Conservation (phyloP, 2,888 invertebrate genomes). For the Acleris emargana region DNA sequence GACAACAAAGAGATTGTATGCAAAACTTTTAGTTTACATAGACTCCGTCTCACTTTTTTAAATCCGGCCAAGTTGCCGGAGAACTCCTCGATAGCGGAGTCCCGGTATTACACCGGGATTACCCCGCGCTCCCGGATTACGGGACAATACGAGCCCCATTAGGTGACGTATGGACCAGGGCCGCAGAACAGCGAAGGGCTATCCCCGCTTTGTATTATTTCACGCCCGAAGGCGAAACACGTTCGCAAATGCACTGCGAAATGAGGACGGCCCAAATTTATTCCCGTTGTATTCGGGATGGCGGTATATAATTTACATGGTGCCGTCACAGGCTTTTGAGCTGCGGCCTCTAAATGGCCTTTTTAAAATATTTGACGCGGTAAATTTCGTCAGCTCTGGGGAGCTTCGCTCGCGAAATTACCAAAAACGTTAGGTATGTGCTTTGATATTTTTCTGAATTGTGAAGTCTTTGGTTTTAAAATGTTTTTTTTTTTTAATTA, state of each 20-base stretch:
- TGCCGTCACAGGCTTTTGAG: conserved; percentile 35
- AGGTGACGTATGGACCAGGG: conserved; percentile 33
- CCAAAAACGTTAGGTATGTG: conserved; percentile 7
- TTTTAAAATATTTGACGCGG: conserved; percentile 36
- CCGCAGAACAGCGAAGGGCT: conserved; percentile 18
- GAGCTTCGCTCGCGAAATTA: conserved; percentile 12
- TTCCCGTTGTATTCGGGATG: conserved; percentile 23
- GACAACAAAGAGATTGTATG: background rate
- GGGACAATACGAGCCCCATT: conserved; percentile 56
- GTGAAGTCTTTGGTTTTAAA: background rate
- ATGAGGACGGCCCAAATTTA: conserved; percentile 34
- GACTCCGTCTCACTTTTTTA: conserved; percentile 1
- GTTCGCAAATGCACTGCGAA: conserved; percentile 37
- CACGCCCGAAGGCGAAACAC: conserved; percentile 29
- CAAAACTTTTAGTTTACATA: background rate
- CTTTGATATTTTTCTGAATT: conserved; percentile 10
- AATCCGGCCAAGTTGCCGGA: background rate
- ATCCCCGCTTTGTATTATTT: conserved; percentile 30
- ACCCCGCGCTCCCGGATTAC: conserved; percentile 41
- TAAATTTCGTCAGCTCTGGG: conserved; percentile 22
- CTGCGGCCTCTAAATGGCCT: conserved; percentile 36
- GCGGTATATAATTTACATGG: conserved; percentile 35
- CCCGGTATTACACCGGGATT: conserved; percentile 43
- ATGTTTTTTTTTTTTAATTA: too few species aligned
- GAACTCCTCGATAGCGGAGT: conserved; percentile 17